Evolutionary conservation across 2,113 vertebrate species (phyloP).

Genomic region (Chloropsis cyanopogon): DNA sequence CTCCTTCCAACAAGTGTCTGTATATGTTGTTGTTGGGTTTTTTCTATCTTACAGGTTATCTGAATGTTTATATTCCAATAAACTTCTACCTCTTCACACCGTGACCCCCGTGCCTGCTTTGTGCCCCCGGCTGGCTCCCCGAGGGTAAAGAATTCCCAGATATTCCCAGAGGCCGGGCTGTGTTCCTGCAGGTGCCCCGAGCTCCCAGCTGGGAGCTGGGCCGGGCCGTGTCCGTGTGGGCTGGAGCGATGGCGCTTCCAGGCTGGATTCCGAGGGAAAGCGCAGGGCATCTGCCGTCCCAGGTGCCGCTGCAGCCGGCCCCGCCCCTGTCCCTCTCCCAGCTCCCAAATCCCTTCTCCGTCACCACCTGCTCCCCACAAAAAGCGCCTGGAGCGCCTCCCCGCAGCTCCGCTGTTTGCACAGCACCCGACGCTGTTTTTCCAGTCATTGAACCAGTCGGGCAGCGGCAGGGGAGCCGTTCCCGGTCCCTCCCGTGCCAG

Average conservation of each 20-base stretch:
- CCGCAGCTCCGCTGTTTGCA: background rate
- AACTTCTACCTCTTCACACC: slow-evolving; percentile 81
- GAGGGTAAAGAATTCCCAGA: background rate
- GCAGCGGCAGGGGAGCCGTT: background rate
- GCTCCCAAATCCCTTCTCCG: background rate
- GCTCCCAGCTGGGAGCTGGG: background rate
- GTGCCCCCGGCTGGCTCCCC: rapidly evolving
- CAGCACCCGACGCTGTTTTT: background rate
- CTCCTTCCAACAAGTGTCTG: slow-evolving; percentile 78
- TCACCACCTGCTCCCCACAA: background rate
- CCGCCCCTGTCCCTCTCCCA: background rate
- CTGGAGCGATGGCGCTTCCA: background rate
- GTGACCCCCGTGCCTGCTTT: background rate
- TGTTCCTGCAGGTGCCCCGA: background rate
- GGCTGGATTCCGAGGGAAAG: no score
- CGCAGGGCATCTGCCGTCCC: background rate
- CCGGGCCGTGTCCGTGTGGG: no score
- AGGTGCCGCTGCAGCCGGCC: background rate
- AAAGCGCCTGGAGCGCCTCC: background rate
- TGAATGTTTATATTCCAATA: slow-evolving; percentile 86
- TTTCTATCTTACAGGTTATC: slow-evolving; percentile 77
- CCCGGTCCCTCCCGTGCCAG: background rate
- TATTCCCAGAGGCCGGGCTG: background rate
- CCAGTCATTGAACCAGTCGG: background rate
- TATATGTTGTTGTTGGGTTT: slow-evolving; percentile 78